phyloP scores from a whole-genome alignment of 2,113 vertebrate species.

The Ochotona princeps region DNA sequence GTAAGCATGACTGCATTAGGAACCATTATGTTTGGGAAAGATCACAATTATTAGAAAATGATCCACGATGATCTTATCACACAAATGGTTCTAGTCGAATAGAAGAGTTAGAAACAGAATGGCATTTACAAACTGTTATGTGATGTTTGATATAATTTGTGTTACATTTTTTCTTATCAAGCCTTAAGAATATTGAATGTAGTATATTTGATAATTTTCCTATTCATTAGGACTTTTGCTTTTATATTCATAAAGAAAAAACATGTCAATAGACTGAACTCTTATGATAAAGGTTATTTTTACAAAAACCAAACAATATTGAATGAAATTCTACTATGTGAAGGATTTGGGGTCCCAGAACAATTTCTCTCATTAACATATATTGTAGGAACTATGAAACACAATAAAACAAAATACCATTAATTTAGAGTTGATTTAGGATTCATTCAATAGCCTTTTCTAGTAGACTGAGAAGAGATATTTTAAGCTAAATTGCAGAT shows the following conservation, averaged over 20 bases:
- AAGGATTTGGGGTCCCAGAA: neutral
- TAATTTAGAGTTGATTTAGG: neutral
- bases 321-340: neutral
- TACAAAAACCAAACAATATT: neutral
- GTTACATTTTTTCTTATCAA: neutral
- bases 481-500: neutral
- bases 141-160: neutral
- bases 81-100: neutral
- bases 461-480: neutral
- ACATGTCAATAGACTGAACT: neutral
- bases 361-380: neutral
- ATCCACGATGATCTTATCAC: neutral
- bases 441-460: neutral
- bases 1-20: neutral
- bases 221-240: neutral
- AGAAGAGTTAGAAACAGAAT: neutral
- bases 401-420: neutral
- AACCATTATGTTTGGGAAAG: neutral
- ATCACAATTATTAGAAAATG: neutral
- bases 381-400: neutral
- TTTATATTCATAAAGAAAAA: neutral
- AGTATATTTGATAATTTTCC: neutral
- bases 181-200: neutral
- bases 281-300: neutral
- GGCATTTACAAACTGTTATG: neutral